These are phyloP conservation scores for Etia nguti DNA, from an alignment of 2,113 vertebrate species.

Conservation along the genomic window DNA sequence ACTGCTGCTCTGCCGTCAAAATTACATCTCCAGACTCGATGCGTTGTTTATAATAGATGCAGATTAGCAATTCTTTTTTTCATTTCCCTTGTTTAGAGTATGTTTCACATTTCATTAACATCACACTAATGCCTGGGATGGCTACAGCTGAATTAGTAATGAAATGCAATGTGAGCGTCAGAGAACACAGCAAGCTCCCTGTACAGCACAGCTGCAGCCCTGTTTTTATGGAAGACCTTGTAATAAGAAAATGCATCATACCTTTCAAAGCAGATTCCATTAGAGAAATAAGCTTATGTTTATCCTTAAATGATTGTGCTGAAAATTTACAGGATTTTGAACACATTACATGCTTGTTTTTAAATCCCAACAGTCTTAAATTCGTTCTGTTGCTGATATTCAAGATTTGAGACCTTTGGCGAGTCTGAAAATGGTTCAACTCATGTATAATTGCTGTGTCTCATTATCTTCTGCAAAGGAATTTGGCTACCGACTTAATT, in stretches of 20 bases:
- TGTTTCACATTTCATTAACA: slow-evolving; percentile 63
- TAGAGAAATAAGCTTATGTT: slow-evolving; percentile 6
- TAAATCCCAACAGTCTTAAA: slow-evolving; percentile 50
- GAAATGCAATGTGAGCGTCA: slow-evolving; percentile 57
- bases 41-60: slow-evolving; percentile 8
- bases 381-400: slow-evolving; percentile 43
- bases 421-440: slow-evolving; percentile 39
- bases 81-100: slow-evolving; percentile 33
- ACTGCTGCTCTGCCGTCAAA: background rate
- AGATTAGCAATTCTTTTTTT: slow-evolving; percentile 7
- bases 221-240: slow-evolving; percentile 32
- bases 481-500: slow-evolving; percentile 19
- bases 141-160: slow-evolving; percentile 72
- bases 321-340: slow-evolving; percentile 9
- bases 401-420: slow-evolving; percentile 30
- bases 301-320: slow-evolving; percentile 12
- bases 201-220: slow-evolving; percentile 39
- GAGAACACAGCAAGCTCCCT: slow-evolving; percentile 24
- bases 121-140: slow-evolving; percentile 59
- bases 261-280: slow-evolving; percentile 29
- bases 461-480: slow-evolving; percentile 24
- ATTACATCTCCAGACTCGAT: background rate
- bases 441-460: slow-evolving; percentile 49
- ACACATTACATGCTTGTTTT: slow-evolving; percentile 28
- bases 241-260: slow-evolving; percentile 22